phyloP scores from a whole-genome alignment of 2,113 vertebrate species.

The Strigops habroptila region DNA sequence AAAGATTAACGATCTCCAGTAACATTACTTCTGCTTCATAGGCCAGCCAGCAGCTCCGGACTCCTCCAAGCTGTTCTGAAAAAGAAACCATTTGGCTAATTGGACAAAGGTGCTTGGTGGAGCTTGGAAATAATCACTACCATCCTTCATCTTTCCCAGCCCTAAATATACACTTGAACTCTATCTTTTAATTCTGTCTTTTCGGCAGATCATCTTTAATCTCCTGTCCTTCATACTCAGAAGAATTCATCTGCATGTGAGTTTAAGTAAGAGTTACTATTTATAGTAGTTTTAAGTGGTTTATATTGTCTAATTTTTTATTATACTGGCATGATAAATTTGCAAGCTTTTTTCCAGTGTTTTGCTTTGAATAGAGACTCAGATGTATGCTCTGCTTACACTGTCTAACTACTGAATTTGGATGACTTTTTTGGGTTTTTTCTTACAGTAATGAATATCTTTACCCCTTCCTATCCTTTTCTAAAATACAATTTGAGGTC shows the following conservation, averaged over 20 bases:
- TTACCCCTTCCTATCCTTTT: neutral
- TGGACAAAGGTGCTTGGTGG: constrained; percentile 54
- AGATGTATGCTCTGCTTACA: neutral
- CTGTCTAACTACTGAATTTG: neutral
- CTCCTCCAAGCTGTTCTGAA: constrained; percentile 8
- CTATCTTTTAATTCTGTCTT: constrained; percentile 30
- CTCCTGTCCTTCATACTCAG: neutral
- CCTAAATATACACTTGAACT: constrained; percentile 17
- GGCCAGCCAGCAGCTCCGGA: constrained; percentile 7
- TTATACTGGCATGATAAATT: constrained; percentile 52
- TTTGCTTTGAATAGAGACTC: constrained; percentile 36
- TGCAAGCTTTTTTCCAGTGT: neutral
- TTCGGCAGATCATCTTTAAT: constrained; percentile 42
- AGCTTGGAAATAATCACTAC: constrained; percentile 48
- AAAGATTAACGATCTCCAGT: neutral
- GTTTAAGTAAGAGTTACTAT: constrained; percentile 31
- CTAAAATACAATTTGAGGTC: neutral
- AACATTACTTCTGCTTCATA: neutral
- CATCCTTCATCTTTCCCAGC: constrained; percentile 29
- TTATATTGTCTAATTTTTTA: constrained; percentile 55
- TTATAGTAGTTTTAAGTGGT: constrained; percentile 40
- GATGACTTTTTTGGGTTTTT: neutral
- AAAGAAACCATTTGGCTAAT: constrained; percentile 52
- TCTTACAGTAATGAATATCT: neutral
- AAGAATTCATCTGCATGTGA: constrained; percentile 6